Percentiles rank a stretch among this genome's conserved stretches.
phyloP scores from a whole-genome alignment of 2,888 invertebrate genomes.

The Xestia rhomboidea region DNA sequence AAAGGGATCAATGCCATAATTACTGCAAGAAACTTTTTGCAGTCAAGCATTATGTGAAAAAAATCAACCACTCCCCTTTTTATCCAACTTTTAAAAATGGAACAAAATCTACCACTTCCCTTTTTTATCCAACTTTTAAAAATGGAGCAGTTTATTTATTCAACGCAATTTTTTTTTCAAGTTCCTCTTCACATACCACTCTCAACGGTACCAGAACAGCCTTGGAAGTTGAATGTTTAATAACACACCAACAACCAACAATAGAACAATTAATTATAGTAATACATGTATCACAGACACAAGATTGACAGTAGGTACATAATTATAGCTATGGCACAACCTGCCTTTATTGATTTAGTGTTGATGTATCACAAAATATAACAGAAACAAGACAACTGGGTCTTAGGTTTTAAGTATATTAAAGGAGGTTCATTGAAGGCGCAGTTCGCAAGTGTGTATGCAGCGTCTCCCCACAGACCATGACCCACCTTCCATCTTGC shows the following conservation, averaged over 20 bases:
- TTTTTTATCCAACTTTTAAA: background rate
- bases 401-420: background rate
- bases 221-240: background rate
- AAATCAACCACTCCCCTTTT: background rate
- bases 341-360: background rate
- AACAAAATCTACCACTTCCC: background rate
- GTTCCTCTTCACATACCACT: background rate
- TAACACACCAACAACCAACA: slow-evolving; percentile 26
- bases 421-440: background rate
- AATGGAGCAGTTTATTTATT: background rate
- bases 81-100: background rate
- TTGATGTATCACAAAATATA: background rate
- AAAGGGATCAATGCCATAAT: too few species aligned
- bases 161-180: background rate
- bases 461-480: background rate
- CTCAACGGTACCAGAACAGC: background rate
- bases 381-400: background rate
- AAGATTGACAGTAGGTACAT: background rate
- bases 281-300: slow-evolving; percentile 1
- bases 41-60: background rate
- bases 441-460: background rate
- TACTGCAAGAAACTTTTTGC: background rate
- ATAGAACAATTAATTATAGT: slow-evolving; percentile 19
- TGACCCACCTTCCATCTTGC: background rate
- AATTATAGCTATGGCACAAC: background rate